Conservation (phyloP, 2,113 vertebrate genomes). For the Pithys albifrons region DNA sequence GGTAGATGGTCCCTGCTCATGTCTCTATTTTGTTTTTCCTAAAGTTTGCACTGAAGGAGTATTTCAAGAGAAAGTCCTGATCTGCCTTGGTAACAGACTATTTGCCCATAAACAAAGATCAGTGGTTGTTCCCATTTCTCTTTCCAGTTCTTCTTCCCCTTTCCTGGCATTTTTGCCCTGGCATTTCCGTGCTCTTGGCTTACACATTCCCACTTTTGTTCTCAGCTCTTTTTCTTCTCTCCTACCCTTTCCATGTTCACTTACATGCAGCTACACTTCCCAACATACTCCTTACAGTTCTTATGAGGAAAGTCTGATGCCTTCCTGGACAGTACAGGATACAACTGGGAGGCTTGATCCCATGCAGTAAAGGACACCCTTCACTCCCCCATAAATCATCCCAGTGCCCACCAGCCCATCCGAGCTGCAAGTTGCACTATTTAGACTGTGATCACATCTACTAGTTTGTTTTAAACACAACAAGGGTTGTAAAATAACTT, state of each 20-base stretch:
- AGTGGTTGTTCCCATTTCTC: not conserved
- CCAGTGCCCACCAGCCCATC: not conserved
- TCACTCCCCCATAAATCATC: not conserved
- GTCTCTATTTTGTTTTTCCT: not conserved
- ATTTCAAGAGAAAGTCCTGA: not conserved
- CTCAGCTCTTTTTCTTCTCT: not conserved
- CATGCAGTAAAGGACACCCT: not conserved
- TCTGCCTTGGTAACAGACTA: not conserved
- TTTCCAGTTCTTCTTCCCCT: not conserved
- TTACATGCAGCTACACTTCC: not conserved
- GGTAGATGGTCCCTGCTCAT: not conserved
- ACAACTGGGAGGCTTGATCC: not conserved
- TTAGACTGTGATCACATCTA: not conserved
- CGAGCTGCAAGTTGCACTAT: not conserved
- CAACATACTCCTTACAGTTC: not conserved
- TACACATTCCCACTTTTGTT: not conserved
- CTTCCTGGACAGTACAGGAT: not conserved
- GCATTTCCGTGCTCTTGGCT: not conserved
- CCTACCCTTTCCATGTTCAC: not conserved
- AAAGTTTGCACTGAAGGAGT: not conserved
- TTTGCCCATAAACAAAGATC: not conserved
- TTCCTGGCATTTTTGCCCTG: not conserved
- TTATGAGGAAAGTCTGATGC: not conserved
- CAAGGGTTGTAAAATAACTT: not conserved
- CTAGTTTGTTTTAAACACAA: not conserved